Evolutionary conservation across 2,888 invertebrate species (phyloP), one percentile per base, ranked within the genome.

Genomic region (Acanthosepion pharaonis): DNA sequence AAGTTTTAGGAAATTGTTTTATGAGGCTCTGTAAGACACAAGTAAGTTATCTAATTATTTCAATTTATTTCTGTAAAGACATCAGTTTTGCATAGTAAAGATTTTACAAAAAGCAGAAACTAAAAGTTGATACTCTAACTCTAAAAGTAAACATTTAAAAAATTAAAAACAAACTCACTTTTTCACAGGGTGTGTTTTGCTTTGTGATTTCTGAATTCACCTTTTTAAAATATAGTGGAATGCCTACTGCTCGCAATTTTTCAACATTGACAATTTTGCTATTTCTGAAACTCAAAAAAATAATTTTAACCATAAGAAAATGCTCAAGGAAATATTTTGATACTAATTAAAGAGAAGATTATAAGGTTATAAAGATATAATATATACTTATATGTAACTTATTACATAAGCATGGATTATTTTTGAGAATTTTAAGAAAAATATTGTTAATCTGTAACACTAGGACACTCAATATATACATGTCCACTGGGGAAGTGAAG

Each of bases 201-300:
- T 92, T 92, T 78, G 93, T 94, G 33, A 51, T 94, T 28, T 91
- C 93, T 55, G 94, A 64, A 25, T 33, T 28, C 91, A 95, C 95
- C 94, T 95, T 96, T 91, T 95, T 96, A 95, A 97, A 95, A 94
- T 97, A 97, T 55, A 96, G 96, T 94, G 96, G 96, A 94, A 96
- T 95, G 53, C 96, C 97, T 78, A 96, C 96, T 49, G 95, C 96
- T 92, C 95, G 95, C 33, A 97, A 95, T 95, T 96, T 97, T 11
- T 96, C 96, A 91, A 96, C 96, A 64, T 96, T 95, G 49, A 97
- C 96, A n/a, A 96, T 92, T 95, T 96, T 97, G n/a, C 96, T 97
- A 48, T 96, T 95, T 94, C 97, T 97, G 94, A 91, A 96, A 95
- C 51, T 59, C 49, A 78, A 51, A 48, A 42, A 91, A n/a, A n/a